phyloP scores from a whole-genome alignment of 1,140 invertebrate species.

The Xylocopa sonorina region DNA sequence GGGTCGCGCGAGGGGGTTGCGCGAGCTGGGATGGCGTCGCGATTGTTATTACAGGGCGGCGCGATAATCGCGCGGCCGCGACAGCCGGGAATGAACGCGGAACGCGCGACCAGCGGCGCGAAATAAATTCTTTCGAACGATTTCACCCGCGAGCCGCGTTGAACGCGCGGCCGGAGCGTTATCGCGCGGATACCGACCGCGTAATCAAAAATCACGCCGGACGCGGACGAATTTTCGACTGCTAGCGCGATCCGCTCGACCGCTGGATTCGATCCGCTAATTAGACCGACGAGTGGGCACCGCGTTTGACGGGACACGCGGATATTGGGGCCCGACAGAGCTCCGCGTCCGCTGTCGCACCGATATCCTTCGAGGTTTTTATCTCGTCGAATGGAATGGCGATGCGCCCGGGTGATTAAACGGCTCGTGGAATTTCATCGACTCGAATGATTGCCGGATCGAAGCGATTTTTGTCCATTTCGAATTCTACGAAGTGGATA shows the following conservation, averaged over 20 bases:
- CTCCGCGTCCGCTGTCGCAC: background rate
- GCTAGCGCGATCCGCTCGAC: too few relatives aligned
- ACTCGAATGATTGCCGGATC: too few relatives aligned
- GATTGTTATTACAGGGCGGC: slow-evolving; percentile 64
- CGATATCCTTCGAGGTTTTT: background rate
- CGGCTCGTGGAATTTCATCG: slow-evolving; percentile 13
- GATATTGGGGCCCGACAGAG: slow-evolving; percentile 44
- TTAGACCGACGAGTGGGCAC: slow-evolving; percentile 49
- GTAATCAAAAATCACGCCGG: slow-evolving; percentile 65
- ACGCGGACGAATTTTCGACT: slow-evolving; percentile 27
- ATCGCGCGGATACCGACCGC: slow-evolving; percentile 47
- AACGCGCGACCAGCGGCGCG: slow-evolving; percentile 38
- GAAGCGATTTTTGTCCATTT: too few relatives aligned
- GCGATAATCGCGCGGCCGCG: slow-evolving; percentile 57
- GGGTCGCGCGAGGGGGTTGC: background rate
- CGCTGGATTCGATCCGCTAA: slow-evolving; percentile 62
- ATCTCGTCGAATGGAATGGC: background rate
- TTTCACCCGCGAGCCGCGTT: slow-evolving; percentile 52
- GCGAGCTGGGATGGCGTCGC: too few relatives aligned
- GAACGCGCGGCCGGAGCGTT: slow-evolving; percentile 46
- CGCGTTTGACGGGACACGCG: slow-evolving; percentile 51
- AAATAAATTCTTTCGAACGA: slow-evolving; percentile 69
- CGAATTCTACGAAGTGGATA: too few relatives aligned
- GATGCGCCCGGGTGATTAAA: slow-evolving; percentile 12
- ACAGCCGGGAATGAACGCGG: slow-evolving; percentile 55